Base-by-base conservation (phyloP, 2,888 invertebrate species). In the Ctenicera cuprea region DNA sequence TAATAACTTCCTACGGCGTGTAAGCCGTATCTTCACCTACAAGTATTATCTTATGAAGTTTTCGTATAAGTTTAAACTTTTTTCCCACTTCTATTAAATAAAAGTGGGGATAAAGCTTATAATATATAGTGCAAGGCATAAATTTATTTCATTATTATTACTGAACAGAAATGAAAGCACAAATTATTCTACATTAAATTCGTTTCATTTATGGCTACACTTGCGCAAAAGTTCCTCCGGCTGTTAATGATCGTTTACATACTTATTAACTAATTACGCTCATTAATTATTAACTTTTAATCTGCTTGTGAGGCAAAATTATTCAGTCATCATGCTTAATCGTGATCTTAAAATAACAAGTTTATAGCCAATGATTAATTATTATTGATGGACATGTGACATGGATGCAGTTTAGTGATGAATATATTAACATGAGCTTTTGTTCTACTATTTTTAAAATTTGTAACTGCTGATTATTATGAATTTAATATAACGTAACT, bases 231-330 rank as follows among this genome's bases (percentile, higher is more conserved):
- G n/a, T n/a, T n/a, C n/a, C n/a, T n/a, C n/a, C n/a, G n/a, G n/a
- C n/a, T n/a, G n/a, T 59, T 74, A 67, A 71, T 3, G 77, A 78
- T 73, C 79, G 76, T 80, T 80, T 77, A 80, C 80, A 74, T 76
- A 73, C 77, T 79, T 79, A 81, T 82, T 79, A 80, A 81, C 78
- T 80, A 82, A 83, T 82, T 81, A 79, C 79, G 73, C 71, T 75
- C 77, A 78, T 78, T 81, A 81, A 80, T 81, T 80, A 81, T 78
- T 71, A 75, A 76, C 73, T 78, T 76, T 81, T 78, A 77, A 80
- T 79, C 72, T 78, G 76, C 79, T 76, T 79, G 77, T 59, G 45
- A 68, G 76, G 73, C 63, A 76, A 73, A 78, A 76, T 77, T 73
- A 78, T 64, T 72, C 16, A 75, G 76, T 78, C 79, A 79, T 76